A percentile compares a stretch with the other conserved stretches of the same genome.
Evolutionary conservation across 2,797 vertebrate genomes (phyloP).

Genomic region (Pyrrhura leucotis): DNA sequence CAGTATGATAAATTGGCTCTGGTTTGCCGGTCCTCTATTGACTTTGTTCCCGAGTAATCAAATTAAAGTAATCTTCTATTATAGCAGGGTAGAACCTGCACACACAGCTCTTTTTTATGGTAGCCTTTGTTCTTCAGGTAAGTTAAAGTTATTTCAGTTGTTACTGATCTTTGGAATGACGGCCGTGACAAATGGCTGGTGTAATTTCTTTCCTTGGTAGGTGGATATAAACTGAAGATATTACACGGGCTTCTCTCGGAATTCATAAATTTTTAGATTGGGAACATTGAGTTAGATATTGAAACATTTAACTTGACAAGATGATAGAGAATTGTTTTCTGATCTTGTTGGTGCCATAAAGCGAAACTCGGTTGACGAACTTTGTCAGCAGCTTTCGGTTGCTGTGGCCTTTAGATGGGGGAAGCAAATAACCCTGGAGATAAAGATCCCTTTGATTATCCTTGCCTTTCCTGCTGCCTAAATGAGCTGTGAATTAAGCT

Average conservation of each 20-base stretch:
- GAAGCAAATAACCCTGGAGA: constrained; percentile 9
- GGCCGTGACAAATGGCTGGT: constrained; percentile 71
- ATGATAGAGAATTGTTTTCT: constrained; percentile 66
- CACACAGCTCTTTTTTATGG: constrained; percentile 50
- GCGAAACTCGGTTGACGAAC: not conserved
- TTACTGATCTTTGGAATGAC: constrained; percentile 68
- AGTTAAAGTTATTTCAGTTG: constrained; percentile 66
- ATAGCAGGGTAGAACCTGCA: not conserved
- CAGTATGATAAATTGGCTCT: not conserved
- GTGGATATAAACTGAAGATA: constrained; percentile 60
- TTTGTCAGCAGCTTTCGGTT: constrained; percentile 25
- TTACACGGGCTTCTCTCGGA: constrained; percentile 41
- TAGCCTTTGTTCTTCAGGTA: constrained; percentile 59
- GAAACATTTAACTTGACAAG: constrained; percentile 71
- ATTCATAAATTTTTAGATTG: constrained; percentile 68
- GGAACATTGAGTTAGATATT: constrained; percentile 63
- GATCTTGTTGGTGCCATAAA: constrained; percentile 53
- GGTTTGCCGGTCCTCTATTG: constrained; percentile 31
- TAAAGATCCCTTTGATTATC: not conserved
- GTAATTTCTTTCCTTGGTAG: constrained; percentile 72
- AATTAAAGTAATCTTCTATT: constrained; percentile 67
- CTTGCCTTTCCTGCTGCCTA: not conserved
- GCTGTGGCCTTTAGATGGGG: not conserved
- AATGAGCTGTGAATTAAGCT: not conserved
- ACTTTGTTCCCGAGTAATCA: constrained; percentile 67